Percentiles rank a stretch among this genome's conserved stretches.
Conservation (phyloP, 1,140 invertebrate genomes). For the Orius insidiosus region DNA sequence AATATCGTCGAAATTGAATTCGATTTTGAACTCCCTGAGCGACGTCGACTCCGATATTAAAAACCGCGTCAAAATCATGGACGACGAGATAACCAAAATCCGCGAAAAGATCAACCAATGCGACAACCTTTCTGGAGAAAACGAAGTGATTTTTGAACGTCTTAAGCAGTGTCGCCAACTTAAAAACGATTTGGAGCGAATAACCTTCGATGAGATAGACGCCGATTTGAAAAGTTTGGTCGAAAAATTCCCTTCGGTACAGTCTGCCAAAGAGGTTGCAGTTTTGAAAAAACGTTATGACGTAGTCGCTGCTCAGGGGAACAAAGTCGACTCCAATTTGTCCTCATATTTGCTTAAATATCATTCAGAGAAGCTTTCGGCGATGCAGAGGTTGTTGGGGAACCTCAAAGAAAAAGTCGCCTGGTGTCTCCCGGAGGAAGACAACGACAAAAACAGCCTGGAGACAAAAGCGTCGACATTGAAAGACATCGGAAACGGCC, state of each 20-base stretch:
- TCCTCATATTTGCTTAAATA: conserved; percentile 73
- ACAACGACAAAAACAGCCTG: conserved; percentile 78
- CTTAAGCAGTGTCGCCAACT: conserved; percentile 54
- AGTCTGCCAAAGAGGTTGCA: conserved; percentile 63
- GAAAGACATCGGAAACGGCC: conserved; percentile 52
- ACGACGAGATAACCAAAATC: conserved; percentile 50
- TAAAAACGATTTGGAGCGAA: conserved; percentile 42
- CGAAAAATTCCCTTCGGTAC: conserved; percentile 58
- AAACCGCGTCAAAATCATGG: conserved; percentile 46
- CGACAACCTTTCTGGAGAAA: conserved; percentile 78
- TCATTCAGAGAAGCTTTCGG: conserved; percentile 66
- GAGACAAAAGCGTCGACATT: conserved; percentile 75
- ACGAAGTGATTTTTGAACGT: conserved; percentile 60
- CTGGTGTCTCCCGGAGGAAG: conserved; percentile 80
- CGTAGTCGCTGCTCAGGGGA: conserved; percentile 48
- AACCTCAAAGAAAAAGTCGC: conserved; percentile 71
- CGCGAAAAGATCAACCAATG: conserved; percentile 75
- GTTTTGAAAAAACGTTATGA: conserved; percentile 60
- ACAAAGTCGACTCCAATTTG: conserved; percentile 65
- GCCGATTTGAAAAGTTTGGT: conserved; percentile 52
- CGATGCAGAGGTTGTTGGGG: conserved; percentile 58
- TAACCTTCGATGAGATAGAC: conserved; percentile 47
- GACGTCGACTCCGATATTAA: conserved; percentile 56
- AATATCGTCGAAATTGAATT: conserved; percentile 59
- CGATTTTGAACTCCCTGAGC: conserved; percentile 45